Base-by-base conservation (phyloP, 2,888 invertebrate species). In the Aproaerema taeniolella region DNA sequence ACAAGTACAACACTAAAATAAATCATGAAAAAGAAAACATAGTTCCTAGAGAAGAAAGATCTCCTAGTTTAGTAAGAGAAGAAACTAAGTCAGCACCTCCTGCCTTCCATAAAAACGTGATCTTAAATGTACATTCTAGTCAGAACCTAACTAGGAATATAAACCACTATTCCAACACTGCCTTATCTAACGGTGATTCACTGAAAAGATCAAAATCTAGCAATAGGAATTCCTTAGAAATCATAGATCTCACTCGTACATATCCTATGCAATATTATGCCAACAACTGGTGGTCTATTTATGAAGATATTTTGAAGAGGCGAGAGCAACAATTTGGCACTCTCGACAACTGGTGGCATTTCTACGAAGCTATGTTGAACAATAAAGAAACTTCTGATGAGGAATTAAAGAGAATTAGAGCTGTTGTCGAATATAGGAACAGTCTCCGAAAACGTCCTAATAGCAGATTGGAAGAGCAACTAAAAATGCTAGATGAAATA, bases 211-310 rank as follows among this genome's bases (percentile, higher is more conserved):
- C 61, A 1, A 66, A 58, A 45, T 55, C 49, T 0, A 61, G 61
- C 7, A 58, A 66, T 1, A 56, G 68, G 24, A 61, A 61, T 5
- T 52, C 58, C 0, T 59, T 64, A 0, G 79, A 85, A 59, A 83
- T 85, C 2, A 74, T 75, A 16, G 85, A 86, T 34, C 42, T 87
- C 17, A 85, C 80, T 0, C 50, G 77, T 1, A 80, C 81, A 0
- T 87, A 87, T 42, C 87, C 87, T 0, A 46, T 62, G 29, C 67
- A 87, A 44, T 87, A 85, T 42, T 87, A 87, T 54, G 87, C 87
- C 0, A 87, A 87, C 50, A 87, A 87, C 38, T 87, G 87, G 87
- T 87, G 87, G 87, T 52, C 63, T 0, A 87, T 87, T 1, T 87
- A 87, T 60, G 81, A 86, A 44, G 85, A 85, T 13, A 58, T 87